Base-by-base conservation (phyloP, 2,888 invertebrate species). In the Polylopha cassiicola region DNA sequence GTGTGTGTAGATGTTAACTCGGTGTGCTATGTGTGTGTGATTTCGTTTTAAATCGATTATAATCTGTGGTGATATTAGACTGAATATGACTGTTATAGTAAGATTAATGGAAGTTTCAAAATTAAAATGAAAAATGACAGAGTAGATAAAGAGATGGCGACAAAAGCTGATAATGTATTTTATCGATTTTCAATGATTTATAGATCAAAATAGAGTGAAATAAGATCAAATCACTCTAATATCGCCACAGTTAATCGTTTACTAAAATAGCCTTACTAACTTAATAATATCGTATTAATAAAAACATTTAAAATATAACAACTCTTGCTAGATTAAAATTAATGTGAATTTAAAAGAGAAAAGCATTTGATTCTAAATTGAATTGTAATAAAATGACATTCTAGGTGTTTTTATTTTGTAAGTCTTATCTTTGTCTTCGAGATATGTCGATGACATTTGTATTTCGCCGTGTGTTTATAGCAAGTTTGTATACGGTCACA, bases 321-420 rank as follows among this genome's bases (percentile, higher is more conserved):
- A 59, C 63, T 74, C 69, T 79, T 73, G 62, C 65, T 84, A 84
- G 80, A 70, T 70, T 75, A 71, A 73, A 71, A 75, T 61, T 22
- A 55, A 73, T 79, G 77, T 81, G 79, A 73, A 84, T 75, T 81
- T 65, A 72, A 78, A 70, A 58, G 54, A 67, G 68, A 62, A 71
- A 84, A 85, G 84, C 84, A 82, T 76, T 79, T 72, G 78, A 85
- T 84, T 85, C 84, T 85, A 84, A 85, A 84, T 77, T 79, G 74
- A 73, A 75, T 65, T 71, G 65, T 79, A 81, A 76, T 79, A 75
- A 80, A 82, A 82, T 80, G 78, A 77, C 74, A 78, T 75, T 71
- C 61, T 70, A 74, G 71, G 56, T 73, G 73, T 73, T 73, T 66
- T 65, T 61, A 53, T 55, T 66, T 74, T 65, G 57, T 47, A 18